These are phyloP conservation scores for Melanostoma scalare DNA, from an alignment of 2,888 invertebrate genomes.

Conservation along the genomic window DNA sequence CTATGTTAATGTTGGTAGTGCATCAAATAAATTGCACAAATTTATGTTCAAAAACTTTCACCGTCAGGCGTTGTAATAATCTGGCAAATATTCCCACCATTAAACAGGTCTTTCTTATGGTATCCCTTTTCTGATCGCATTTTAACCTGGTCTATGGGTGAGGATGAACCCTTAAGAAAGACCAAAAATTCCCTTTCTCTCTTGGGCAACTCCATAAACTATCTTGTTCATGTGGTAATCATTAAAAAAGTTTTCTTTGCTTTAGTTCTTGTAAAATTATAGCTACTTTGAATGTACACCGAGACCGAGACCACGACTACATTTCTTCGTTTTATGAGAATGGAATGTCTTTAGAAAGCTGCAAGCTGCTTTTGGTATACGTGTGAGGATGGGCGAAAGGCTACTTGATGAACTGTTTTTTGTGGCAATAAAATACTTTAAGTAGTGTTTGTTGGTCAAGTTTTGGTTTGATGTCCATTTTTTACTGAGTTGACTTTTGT, in stretches of 20 bases:
- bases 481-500: too few relatives aligned
- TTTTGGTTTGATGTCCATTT: too few relatives aligned
- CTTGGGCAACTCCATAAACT: conserved; percentile 63
- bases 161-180: conserved; percentile 10
- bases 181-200: conserved; percentile 36
- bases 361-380: too few relatives aligned
- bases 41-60: conserved; percentile 66
- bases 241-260: conserved; percentile 58
- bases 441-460: too few relatives aligned
- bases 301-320: conserved; percentile 24
- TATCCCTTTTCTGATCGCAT: conserved; percentile 2
- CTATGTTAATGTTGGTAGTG: conserved; percentile 37
- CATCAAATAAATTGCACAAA: conserved; percentile 71
- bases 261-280: conserved; percentile 37
- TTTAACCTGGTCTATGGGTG: conserved; percentile 2
- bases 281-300: conserved; percentile 47
- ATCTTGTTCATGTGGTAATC: conserved; percentile 71
- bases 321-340: conserved; percentile 43
- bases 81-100: conserved; percentile 58
- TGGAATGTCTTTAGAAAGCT: conserved; percentile 46
- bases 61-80: conserved; percentile 64
- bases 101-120: conserved; percentile 52
- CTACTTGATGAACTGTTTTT: too few relatives aligned
- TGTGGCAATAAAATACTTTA: too few relatives aligned
- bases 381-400: too few relatives aligned